Conservation (phyloP, 1,140 invertebrate species). For the Brachionus rotundiformis region DNA sequence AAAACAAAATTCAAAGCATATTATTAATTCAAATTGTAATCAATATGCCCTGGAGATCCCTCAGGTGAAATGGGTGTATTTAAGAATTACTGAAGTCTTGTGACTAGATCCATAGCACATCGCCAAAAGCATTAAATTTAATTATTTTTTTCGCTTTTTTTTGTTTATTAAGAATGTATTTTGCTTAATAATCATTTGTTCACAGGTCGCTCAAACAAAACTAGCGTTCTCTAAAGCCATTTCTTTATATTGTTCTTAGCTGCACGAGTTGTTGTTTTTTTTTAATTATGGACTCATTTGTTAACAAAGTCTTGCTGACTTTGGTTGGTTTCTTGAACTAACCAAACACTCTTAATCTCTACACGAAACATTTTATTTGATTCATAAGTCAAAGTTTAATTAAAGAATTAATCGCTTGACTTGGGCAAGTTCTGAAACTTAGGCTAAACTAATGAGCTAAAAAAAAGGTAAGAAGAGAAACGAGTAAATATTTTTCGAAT, state of each 20-base stretch:
- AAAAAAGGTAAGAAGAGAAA: conserved; percentile 14
- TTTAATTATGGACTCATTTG: not conserved
- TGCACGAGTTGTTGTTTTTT: conserved; percentile 10
- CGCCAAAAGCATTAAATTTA: not conserved
- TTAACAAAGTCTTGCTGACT: not conserved
- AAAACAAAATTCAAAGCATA: not conserved
- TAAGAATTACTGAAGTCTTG: not conserved
- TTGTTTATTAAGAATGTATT: not conserved
- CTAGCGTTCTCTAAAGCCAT: not conserved
- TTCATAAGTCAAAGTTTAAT: not conserved
- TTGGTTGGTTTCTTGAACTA: not conserved
- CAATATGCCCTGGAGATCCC: not conserved
- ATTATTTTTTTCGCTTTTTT: conserved; percentile 20
- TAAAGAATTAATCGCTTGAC: not conserved
- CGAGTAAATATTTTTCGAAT: conserved; percentile 36
- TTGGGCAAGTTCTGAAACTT: not conserved
- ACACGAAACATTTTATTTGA: not conserved
- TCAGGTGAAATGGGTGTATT: not conserved
- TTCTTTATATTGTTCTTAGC: not conserved
- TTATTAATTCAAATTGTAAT: not conserved
- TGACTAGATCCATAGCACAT: not conserved
- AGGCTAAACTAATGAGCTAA: not conserved
- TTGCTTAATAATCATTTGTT: not conserved
- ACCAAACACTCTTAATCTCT: not conserved
- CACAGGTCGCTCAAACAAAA: not conserved